Base-by-base conservation (phyloP, 2,888 invertebrate species). In the Apamea anceps region DNA sequence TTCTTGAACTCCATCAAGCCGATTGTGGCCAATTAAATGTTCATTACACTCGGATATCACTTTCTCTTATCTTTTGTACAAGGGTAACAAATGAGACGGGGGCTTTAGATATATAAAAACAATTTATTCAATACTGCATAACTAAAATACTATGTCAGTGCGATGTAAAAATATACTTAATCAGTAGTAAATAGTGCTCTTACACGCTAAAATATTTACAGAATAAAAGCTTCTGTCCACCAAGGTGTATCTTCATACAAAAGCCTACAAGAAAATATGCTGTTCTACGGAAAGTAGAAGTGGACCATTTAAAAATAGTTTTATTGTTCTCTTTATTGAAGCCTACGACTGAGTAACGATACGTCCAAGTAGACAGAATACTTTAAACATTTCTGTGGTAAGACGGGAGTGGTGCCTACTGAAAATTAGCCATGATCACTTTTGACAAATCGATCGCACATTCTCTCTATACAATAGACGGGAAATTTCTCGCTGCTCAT, bases 111-210 rank as follows among this genome's bases (percentile, higher is more conserved):
- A 85, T 91, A 92, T 91, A 92, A 93, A 91, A 94, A 93, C 92
- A 92, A 92, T 94, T 94, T 94, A 94, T 94, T 95, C 82, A 89
- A 92, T 94, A 92, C 90, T 91, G 92, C 89, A 90, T 91, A 90
- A 90, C 90, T 92, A 93, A 91, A 92, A 92, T 92, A 93, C 90
- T 92, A 91, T 91, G 87, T 93, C 91, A 93, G 94, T 95, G 95
- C 94, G 84, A 85, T 93, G 91, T 93, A 94, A 94, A 94, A 92
- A 90, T 90, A 91, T 86, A 85, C 85, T 89, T 91, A 91, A 82
- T 84, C 87, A 81, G 81, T 89, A 88, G 82, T 89, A 88, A 90
- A 88, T 89, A 91, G 92, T 92, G 92, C 90, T 87, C 92, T 91
- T 90, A 91, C 37, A 80, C 57, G 54, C 87, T 89, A 89, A 82